Base-by-base conservation (phyloP, 1,140 invertebrate genomes). In the Hestina assimilis region DNA sequence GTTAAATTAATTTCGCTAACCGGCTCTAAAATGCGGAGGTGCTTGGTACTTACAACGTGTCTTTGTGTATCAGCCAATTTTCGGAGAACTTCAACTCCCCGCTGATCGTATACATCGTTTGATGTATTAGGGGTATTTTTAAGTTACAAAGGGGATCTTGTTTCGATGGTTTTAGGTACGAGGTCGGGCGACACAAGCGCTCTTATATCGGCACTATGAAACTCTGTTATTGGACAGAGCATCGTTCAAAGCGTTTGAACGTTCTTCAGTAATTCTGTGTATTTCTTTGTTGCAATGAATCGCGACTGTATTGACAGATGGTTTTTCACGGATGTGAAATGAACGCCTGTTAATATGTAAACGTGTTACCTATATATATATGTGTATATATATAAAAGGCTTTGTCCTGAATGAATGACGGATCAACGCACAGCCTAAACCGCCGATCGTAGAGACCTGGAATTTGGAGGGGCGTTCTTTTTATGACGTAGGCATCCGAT, bases 161-260 rank as follows among this genome's bases (percentile, higher is more conserved):
- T 41, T 56, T 54, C 5, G 26, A n/a, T 75, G 70, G 80, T 67
- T 64, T 31, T 45, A 17, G 52, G 52, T 43, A 43, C 68, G 75
- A 81, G 78, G 72, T 74, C 75, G 68, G 41, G 61, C 67, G 71
- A 84, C 79, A 82, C 75, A 81, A 75, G 60, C 52, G 69, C 64
- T 80, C 73, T 78, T 79, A 73, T 79, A 64, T 67, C 60, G 66
- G 66, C 67, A 75, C 77, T 82, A 69, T 75, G 76, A 67, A 69
- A 83, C 76, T 69, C 74, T 82, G 77, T 79, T 80, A 72, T 75
- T 66, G 72, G 77, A 84, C 75, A 83, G 79, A 70, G 66, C 47
- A 63, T 60, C 75, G 75, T 81, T 83, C 61, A 76, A 38, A 38
- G 15, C 33, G 59, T 63, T 52, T 64, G 66, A 67, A 60, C 67